These are phyloP conservation scores for Ammospiza maritima DNA, from an alignment of 2,797 vertebrate species.

Conservation along the genomic window DNA sequence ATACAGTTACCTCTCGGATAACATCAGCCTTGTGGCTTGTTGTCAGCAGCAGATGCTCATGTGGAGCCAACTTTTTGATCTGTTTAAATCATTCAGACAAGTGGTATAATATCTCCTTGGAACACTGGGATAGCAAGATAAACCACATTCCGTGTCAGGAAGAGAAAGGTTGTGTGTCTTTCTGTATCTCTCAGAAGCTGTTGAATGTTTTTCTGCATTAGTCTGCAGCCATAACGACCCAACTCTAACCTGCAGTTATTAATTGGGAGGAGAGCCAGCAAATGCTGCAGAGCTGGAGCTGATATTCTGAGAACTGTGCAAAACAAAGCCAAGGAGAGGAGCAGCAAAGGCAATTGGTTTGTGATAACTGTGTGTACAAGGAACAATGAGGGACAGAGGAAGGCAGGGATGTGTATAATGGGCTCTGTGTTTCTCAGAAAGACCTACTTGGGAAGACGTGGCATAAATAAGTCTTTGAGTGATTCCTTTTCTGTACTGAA, in stretches of 20 bases:
- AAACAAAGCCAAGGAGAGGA: not conserved
- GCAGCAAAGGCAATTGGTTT: not conserved
- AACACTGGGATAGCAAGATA: not conserved
- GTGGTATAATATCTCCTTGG: slow-evolving; percentile 11
- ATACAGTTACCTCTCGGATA: slow-evolving; percentile 15
- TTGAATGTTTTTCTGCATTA: slow-evolving; percentile 59
- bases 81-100: slow-evolving; percentile 33
- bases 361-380: not conserved
- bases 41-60: not conserved
- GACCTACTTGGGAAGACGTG: not conserved
- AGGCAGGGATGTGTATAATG: not conserved
- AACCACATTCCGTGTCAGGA: not conserved
- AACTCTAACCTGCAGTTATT: slow-evolving; percentile 49
- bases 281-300: not conserved
- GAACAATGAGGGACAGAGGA: not conserved
- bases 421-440: not conserved
- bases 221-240: slow-evolving; percentile 47
- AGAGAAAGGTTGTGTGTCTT: not conserved
- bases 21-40: slow-evolving; percentile 14
- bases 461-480: slow-evolving; percentile 22
- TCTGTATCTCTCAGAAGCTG: not conserved
- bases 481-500: not conserved
- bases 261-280: slow-evolving; percentile 35
- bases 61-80: not conserved
- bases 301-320: not conserved